These are phyloP conservation scores for Nothocercus nigrocapillus DNA, from an alignment of 2,113 vertebrate genomes.

Conservation along the genomic window DNA sequence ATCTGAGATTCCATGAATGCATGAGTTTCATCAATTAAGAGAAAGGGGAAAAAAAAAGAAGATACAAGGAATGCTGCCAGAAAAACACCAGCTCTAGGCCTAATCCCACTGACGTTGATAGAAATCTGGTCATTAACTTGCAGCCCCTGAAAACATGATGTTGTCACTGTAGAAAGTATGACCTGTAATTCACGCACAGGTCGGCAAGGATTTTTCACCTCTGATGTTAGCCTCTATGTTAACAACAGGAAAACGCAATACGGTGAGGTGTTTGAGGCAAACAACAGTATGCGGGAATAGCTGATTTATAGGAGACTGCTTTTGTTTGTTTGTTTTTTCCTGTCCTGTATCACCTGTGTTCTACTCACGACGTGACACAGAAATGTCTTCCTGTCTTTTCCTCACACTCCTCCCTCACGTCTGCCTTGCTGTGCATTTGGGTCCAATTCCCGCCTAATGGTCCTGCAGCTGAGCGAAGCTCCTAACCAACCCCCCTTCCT, in stretches of 20 bases:
- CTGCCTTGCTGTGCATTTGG: neutral
- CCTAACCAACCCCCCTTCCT: neutral
- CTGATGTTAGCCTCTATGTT: neutral
- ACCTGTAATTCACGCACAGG: neutral
- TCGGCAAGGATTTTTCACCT: neutral
- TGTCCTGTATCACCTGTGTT: neutral
- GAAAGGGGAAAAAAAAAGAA: neutral
- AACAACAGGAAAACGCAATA: neutral
- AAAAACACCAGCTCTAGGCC: neutral
- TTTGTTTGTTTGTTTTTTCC: too few species aligned
- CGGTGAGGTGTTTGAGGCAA: neutral
- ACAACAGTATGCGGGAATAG: neutral
- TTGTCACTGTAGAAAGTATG: neutral
- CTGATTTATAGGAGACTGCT: neutral
- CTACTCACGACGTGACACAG: neutral
- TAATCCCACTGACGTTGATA: neutral
- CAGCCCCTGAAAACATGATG: neutral
- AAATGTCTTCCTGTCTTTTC: neutral
- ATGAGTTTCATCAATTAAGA: neutral
- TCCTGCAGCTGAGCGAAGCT: neutral
- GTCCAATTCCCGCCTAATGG: fast-evolving
- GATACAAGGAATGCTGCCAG: neutral
- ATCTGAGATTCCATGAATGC: neutral
- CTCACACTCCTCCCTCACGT: neutral
- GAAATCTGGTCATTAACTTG: neutral